Percentiles rank a stretch among this genome's conserved stretches.
Conservation (phyloP, 1,140 invertebrate genomes). For the Centruroides sculpturatus region DNA sequence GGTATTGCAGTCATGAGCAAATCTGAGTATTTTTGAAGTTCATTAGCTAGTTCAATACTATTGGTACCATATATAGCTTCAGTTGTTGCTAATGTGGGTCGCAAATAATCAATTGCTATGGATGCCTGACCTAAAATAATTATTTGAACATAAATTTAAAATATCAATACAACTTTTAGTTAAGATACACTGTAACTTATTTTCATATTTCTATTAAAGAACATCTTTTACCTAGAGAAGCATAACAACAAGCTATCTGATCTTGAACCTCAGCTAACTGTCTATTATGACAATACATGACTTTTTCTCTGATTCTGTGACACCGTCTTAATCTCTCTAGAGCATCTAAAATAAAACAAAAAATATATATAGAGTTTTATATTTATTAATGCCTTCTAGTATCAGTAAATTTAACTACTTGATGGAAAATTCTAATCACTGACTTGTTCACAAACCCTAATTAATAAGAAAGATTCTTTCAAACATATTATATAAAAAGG, state of each 20-base stretch:
- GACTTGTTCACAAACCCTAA: no score
- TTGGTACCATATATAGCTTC: slow-evolving; percentile 36
- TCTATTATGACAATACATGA: slow-evolving; percentile 35
- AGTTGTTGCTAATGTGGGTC: slow-evolving; percentile 32
- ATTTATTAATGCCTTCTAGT: no score
- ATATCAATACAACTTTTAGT: no score
- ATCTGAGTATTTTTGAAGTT: slow-evolving; percentile 34
- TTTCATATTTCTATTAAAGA: slow-evolving; percentile 9
- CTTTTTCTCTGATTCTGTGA: slow-evolving; percentile 27
- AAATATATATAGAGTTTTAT: no score
- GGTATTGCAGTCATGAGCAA: slow-evolving; percentile 17
- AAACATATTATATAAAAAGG: no score
- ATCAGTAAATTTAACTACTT: no score
- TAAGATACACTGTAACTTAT: no score
- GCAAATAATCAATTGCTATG: slow-evolving; percentile 31
- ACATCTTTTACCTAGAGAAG: slow-evolving; percentile 27
- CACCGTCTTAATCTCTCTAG: slow-evolving; percentile 30
- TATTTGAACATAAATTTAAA: no score
- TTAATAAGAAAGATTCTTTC: no score
- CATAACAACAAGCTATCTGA: slow-evolving; percentile 36
- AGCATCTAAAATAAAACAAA: slow-evolving; percentile 27
- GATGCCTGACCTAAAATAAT: no score
- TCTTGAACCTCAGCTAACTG: slow-evolving; percentile 34
- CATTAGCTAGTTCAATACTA: slow-evolving; percentile 40
- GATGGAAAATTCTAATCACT: no score